Evolutionary conservation across 2,797 vertebrate species (phyloP), one percentile per base, ranked within the genome.

Genomic region (Yasuhikotakia modesta): DNA sequence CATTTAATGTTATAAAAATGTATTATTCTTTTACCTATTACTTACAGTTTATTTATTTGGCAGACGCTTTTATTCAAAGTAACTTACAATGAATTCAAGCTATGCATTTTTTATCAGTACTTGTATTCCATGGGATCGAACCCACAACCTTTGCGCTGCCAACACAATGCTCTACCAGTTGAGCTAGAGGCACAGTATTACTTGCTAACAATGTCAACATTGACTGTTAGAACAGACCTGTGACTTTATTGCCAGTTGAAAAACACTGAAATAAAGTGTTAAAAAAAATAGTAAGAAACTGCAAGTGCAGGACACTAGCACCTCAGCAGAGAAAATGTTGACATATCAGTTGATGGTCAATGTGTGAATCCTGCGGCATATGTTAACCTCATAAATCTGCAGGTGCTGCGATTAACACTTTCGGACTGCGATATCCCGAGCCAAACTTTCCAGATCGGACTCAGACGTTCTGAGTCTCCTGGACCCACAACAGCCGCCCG

Each of bases 211-310:
- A 35, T 39, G 35, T 39, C 12, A 24, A 57, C 10, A 3, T 21
- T 16, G 14, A 70, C 16, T n/a, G 16, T 66, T 39, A 45, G 13
- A 43, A 39, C 50, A 22, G 11, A 69, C 12, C 5, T 12, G 71
- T 11, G 50, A 16, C 48, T 10, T 43, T 43, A 43, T 43, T 10
- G 67, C 24, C 65, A 76, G 27, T 22, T 68, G 27, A 69, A 60
- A 69, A 77, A 27, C 55, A 77, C 65, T 76, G 30, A 46, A 39
- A 82, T 19, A 13, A 69, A 66, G 55, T 55, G 70, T n/a, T n/a
- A n/a, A 79, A 13, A 16, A 27, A 2, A 27, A 27, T 2, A 27
- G 27, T 27, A 27, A 4, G 35, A 52, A 78, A 63, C 12, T 50
- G 17, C 17, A 57, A 24, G 19, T 66, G 16, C 27, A 43, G n/a